Percentiles rank a stretch among this genome's conserved stretches.
phyloP scores from a whole-genome alignment of 2,797 vertebrate genomes.

The Valencia hispanica region DNA sequence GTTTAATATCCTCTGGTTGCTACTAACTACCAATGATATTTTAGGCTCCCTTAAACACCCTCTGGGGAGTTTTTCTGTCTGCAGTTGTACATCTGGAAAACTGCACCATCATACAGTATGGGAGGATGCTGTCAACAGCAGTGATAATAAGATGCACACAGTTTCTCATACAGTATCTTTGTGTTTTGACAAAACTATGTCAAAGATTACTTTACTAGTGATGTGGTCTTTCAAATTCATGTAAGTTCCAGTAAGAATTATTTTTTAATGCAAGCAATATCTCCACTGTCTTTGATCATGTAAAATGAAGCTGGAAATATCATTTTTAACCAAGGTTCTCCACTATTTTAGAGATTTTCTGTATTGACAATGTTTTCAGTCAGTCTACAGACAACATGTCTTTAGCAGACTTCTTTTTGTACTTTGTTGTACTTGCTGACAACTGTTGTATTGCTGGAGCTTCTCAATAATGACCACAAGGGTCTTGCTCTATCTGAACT shows the following conservation, averaged over 20 bases:
- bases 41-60: background rate
- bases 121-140: background rate
- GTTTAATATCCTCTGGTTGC: slow-evolving; percentile 2
- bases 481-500: background rate
- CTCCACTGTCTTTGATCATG: background rate
- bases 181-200: background rate
- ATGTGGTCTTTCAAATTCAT: background rate
- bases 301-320: background rate
- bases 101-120: background rate
- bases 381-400: background rate
- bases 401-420: background rate
- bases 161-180: background rate
- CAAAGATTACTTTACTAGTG: background rate
- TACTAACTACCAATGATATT: slow-evolving; percentile 3
- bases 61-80: slow-evolving; percentile 7
- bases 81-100: slow-evolving; percentile 3
- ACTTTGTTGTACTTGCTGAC: background rate
- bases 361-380: background rate
- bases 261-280: background rate
- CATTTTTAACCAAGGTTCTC: background rate
- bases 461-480: background rate
- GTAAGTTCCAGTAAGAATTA: background rate
- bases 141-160: background rate
- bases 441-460: background rate
- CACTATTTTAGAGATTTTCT: background rate